Percentiles rank a stretch among this genome's conserved stretches.
These are phyloP conservation scores for Glareola pratincola DNA, from an alignment of 2,113 vertebrate genomes.

Conservation along the genomic window DNA sequence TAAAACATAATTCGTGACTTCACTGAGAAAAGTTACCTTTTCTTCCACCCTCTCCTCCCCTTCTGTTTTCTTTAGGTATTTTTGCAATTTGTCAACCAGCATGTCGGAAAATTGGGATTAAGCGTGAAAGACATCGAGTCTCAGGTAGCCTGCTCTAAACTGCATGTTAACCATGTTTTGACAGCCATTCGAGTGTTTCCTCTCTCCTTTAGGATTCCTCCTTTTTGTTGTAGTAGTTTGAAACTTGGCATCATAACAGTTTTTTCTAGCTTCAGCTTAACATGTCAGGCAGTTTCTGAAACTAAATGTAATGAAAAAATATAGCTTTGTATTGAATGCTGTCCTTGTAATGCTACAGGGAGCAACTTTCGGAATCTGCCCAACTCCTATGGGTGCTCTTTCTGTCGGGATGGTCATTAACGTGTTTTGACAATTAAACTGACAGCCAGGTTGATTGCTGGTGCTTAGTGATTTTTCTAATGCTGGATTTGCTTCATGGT, in stretches of 20 bases:
- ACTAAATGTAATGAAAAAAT: background rate
- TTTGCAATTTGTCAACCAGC: conserved; percentile 87
- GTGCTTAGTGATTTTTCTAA: background rate
- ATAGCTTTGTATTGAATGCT: background rate
- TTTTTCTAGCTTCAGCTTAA: background rate
- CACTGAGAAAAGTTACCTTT: background rate
- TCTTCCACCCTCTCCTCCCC: background rate
- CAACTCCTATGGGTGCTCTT: background rate
- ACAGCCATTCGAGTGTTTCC: background rate
- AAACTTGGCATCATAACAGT: background rate
- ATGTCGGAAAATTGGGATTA: conserved; percentile 80
- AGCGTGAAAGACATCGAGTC: conserved; percentile 80
- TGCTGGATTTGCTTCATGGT: background rate
- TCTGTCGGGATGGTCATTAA: background rate
- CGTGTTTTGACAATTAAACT: background rate
- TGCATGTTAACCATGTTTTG: background rate
- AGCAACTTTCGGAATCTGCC: background rate
- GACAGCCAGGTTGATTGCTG: background rate
- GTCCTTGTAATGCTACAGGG: background rate
- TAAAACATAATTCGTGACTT: background rate
- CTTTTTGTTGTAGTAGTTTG: background rate
- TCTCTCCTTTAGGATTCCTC: background rate
- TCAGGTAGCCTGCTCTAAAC: conserved; percentile 76
- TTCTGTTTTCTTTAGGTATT: conserved; percentile 76
- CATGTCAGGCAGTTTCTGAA: background rate